phyloP scores from a whole-genome alignment of 2,888 invertebrate species.

The Thymelicus lineola region DNA sequence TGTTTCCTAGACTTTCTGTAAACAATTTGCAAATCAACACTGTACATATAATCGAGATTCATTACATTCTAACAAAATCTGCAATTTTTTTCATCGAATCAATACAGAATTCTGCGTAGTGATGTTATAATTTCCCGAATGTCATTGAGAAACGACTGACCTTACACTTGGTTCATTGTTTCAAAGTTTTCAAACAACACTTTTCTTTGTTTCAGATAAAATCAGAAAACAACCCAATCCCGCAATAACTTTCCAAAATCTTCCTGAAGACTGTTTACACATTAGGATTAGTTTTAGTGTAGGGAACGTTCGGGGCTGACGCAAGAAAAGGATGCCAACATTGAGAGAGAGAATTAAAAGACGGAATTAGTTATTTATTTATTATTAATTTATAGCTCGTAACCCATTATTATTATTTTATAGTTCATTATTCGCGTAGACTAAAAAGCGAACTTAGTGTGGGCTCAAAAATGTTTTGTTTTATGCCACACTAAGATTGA shows the following conservation, averaged over 20 bases:
- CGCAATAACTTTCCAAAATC: conserved; percentile 81
- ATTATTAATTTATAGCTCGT: conserved; percentile 65
- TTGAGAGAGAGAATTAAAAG: conserved; percentile 82
- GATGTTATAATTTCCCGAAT: background rate
- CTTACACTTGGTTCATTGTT: background rate
- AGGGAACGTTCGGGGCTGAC: conserved; percentile 57
- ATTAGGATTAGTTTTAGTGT: conserved; percentile 64
- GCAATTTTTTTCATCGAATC: too few relatives aligned
- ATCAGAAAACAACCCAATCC: conserved; percentile 60
- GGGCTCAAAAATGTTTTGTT: conserved; percentile 37
- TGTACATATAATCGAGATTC: too few relatives aligned
- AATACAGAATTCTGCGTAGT: background rate
- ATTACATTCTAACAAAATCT: too few relatives aligned
- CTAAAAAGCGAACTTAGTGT: conserved; percentile 37
- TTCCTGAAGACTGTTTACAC: conserved; percentile 80
- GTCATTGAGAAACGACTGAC: background rate
- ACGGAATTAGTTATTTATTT: conserved; percentile 81
- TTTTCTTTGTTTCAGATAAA: conserved; percentile 76
- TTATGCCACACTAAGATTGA: conserved; percentile 43
- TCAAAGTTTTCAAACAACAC: background rate
- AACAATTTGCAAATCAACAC: too few relatives aligned
- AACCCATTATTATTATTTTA: conserved; percentile 59
- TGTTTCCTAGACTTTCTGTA: too few relatives aligned
- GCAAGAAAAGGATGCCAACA: conserved; percentile 71
- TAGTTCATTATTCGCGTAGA: conserved; percentile 50